Base-by-base conservation (phyloP, 2,888 invertebrate species). In the Blera fallax region DNA sequence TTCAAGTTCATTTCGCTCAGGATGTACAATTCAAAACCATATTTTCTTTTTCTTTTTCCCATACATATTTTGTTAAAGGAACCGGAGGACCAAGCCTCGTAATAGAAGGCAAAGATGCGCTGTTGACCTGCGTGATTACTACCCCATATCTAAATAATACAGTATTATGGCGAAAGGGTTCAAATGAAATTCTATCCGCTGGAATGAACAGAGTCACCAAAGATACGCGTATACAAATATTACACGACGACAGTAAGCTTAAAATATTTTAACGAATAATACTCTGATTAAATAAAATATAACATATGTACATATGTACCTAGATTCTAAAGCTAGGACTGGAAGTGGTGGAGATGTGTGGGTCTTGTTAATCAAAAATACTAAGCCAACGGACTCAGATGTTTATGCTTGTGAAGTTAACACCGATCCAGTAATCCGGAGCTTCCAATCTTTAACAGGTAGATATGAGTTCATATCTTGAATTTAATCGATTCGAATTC, bases 361-460 rank as follows among this genome's bases (percentile, higher is more conserved):
- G 97, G 96, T 97, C 48, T 93, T 97, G 60, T 94, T 96, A 85
- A 96, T 97, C 89, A 95, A 95, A 90, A 93, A 94, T 16, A 94
- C 95, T 14, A 94, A 94, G 89, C 93, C 94, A 0, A 93, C 94
- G 0, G 97, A 97, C 90, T 94, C 96, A 0, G 97, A 96, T 1
- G 93, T 96, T 37, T 97, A 97, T 91, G 94, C 95, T 88, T 97
- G 97, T 89, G 97, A 97, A 92, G 94, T 97, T 16, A 97, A 97
- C 92, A 95, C 95, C 14, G 95, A 95, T 88, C 97, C 97, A 0
- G 94, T 95, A 0, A 94, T 96, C 52, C 94, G 95, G 87, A 96
- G 96, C 89, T 96, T 96, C 92, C 96, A 97, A 90, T 95, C 95
- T 89, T 93, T 97, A 6, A 95, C 94, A 91, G 96, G 96, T 96